Conservation (phyloP, 64 coral and sea anemone genomes). For the Dendronephthya gigantea region DNA sequence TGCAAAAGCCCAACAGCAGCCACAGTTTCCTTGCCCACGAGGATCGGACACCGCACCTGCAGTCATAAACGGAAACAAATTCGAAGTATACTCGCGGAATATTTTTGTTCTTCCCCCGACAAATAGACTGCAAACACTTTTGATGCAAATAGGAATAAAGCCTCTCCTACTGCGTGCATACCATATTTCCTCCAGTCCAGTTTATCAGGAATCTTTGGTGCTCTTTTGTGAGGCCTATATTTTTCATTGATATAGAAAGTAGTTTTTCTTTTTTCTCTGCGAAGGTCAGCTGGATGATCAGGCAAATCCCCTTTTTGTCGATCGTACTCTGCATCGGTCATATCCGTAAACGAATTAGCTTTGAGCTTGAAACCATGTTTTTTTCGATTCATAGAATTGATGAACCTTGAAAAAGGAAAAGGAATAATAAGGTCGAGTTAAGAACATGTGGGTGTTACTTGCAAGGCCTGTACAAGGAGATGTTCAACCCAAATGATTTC, state of each 20-base stretch:
- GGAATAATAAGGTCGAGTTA: no score
- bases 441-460: no score
- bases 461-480: no score
- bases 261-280: neutral
- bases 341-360: slow-evolving; percentile 69
- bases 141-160: neutral
- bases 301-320: slow-evolving; percentile 44
- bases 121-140: neutral
- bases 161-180: neutral
- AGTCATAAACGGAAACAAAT: neutral
- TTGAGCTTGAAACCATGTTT: slow-evolving; percentile 62
- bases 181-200: slow-evolving; percentile 81
- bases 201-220: slow-evolving; percentile 31
- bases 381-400: slow-evolving; percentile 83
- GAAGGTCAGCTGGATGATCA: neutral
- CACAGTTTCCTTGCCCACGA: neutral
- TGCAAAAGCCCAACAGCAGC: slow-evolving; percentile 66
- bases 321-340: slow-evolving; percentile 74
- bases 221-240: neutral
- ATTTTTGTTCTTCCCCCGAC: neutral
- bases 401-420: slow-evolving; percentile 41
- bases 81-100: no score
- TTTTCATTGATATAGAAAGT: neutral
- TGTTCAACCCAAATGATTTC: no score
- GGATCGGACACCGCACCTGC: slow-evolving; percentile 45